phyloP scores from a whole-genome alignment of 2,113 vertebrate genomes.

The Platysternon megacephalum region DNA sequence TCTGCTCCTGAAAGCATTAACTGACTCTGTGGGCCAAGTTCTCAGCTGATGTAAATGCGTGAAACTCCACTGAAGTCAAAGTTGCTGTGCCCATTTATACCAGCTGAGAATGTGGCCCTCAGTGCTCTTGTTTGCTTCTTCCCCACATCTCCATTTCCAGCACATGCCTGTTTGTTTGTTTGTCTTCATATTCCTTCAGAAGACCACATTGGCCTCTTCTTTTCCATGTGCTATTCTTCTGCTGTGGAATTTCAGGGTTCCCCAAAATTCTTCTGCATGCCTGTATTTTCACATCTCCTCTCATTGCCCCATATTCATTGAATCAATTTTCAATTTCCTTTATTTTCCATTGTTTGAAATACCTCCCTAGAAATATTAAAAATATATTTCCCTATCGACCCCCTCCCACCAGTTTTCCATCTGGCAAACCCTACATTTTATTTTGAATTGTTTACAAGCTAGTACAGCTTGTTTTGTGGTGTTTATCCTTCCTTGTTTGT shows the following conservation, averaged over 20 bases:
- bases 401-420: not conserved
- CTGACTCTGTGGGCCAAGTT: not conserved
- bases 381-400: not conserved
- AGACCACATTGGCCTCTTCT: not conserved
- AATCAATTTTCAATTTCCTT: not conserved
- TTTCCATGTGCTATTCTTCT: not conserved
- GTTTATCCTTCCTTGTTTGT: not conserved
- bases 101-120: not conserved
- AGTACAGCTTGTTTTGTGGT: not conserved
- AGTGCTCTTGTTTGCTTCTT: not conserved
- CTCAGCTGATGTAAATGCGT: not conserved
- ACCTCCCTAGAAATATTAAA: not conserved
- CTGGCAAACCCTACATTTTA: not conserved
- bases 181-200: not conserved
- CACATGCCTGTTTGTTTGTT: not conserved
- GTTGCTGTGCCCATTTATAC: not conserved
- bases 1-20: not conserved
- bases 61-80: not conserved
- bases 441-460: not conserved
- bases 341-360: not conserved
- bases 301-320: fast-evolving
- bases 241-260: not conserved
- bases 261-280: not conserved
- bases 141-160: not conserved
- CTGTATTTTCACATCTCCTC: not conserved